Conservation (phyloP, 2,888 invertebrate species). For the Pasiphila rectangulata region DNA sequence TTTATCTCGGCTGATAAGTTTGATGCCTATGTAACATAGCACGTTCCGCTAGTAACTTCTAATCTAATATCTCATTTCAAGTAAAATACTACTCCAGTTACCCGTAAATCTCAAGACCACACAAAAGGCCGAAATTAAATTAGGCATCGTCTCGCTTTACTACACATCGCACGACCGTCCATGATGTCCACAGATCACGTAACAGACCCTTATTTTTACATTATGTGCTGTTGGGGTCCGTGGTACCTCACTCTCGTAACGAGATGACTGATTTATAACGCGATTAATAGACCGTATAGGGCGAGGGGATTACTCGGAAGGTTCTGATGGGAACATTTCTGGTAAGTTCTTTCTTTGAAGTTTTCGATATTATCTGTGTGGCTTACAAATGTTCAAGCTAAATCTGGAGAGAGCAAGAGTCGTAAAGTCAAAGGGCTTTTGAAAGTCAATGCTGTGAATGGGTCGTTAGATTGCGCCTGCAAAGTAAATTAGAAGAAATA, state of each 20-base stretch:
- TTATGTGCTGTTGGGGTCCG: conserved; percentile 40
- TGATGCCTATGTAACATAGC: too few relatives aligned
- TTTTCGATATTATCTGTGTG: too few relatives aligned
- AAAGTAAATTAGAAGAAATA: too few relatives aligned
- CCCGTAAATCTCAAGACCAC: conserved; percentile 51
- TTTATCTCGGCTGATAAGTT: too few relatives aligned
- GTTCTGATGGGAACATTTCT: conserved; percentile 16
- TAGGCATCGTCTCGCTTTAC: conserved; percentile 66
- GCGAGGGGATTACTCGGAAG: conserved; percentile 14
- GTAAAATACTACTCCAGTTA: too few relatives aligned
- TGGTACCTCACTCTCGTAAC: conserved; percentile 15
- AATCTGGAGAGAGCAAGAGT: too few relatives aligned
- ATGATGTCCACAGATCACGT: conserved; percentile 51
- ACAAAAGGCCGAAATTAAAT: conserved; percentile 66
- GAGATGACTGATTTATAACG: conserved; percentile 26
- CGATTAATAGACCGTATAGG: conserved; percentile 21
- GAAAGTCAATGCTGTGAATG: too few relatives aligned
- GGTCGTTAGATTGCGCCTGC: too few relatives aligned
- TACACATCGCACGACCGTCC: conserved; percentile 54
- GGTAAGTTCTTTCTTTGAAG: conserved; percentile 3
- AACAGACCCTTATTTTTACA: conserved; percentile 56
- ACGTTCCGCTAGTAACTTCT: too few relatives aligned
- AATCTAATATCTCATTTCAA: too few relatives aligned
- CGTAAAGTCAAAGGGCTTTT: too few relatives aligned
- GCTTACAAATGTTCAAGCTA: too few relatives aligned